Base-by-base conservation (phyloP, 2,888 invertebrate species). In the Drosophila anceps region DNA sequence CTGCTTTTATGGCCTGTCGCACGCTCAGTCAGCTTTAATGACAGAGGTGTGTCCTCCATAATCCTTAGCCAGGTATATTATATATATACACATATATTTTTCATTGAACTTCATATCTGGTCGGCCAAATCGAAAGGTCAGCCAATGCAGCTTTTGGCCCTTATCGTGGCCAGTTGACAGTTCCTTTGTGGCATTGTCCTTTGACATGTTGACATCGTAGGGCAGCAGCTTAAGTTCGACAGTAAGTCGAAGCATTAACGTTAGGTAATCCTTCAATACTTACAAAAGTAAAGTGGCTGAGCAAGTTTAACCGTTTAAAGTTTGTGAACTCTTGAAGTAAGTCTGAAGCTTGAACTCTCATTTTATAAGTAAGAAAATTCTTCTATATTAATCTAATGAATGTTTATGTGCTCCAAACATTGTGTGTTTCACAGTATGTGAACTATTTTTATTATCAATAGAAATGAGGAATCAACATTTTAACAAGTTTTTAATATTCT, bases 81-180 rank as follows among this genome's bases (percentile, higher is more conserved):
- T 20, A 33, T 37, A n/a, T n/a, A n/a, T n/a, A n/a, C n/a, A n/a
- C n/a, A 24, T 24, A 24, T 24, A 24, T 37, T 15, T 31, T 13
- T 75, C 76, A 86, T 84, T 88, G 90, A 90, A 90, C 86, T 86
- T 90, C 76, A 85, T 75, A 79, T 89, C 68, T 59, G 31, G 15
- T 48, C 53, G 12, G 20, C 54, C 55, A 12, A 15, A 59, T 63
- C 59, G 75, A 69, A 48, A 65, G 53, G 64, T 69, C 71, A 69
- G 61, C 79, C 69, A 69, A 67, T 82, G 76, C 76, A 79, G 64
- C 53, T 63, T 72, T 65, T 79, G 60, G 62, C 48, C 64, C 61
- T 71, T 64, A 67, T 57, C 61, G 51, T 51, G 61, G 54, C 64
- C 58, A 62, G 63, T 62, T 60, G 54, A 63, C 85, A 82, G 88